Evolutionary conservation across 2,113 vertebrate genomes (phyloP).

Genomic region (Pungitius pungitius): DNA sequence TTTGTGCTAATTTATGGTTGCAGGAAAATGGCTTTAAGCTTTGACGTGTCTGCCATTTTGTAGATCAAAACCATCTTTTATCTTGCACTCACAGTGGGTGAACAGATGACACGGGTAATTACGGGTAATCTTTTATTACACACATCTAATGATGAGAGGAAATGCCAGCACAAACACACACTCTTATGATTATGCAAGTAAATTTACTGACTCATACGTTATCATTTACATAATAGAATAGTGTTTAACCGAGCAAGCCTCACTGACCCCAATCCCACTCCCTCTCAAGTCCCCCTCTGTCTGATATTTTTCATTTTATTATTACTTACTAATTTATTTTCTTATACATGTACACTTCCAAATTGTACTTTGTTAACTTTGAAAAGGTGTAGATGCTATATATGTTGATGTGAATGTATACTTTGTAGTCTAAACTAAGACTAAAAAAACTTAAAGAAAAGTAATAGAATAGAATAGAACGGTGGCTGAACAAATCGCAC

Average conservation of each 20-base stretch:
- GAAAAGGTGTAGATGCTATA: no score
- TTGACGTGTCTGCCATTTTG: slow-evolving; percentile 46
- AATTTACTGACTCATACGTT: slow-evolving; percentile 10
- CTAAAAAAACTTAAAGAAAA: neutral
- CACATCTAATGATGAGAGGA: slow-evolving; percentile 57
- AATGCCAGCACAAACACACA: slow-evolving; percentile 42
- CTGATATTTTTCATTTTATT: no score
- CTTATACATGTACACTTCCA: no score
- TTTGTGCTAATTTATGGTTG: slow-evolving; percentile 18
- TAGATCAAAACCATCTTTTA: slow-evolving; percentile 65
- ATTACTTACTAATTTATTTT: no score
- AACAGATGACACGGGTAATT: slow-evolving; percentile 55
- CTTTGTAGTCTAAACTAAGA: no score
- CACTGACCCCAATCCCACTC: no score
- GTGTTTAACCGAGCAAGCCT: no score
- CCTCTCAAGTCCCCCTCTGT: no score
- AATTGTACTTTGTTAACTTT: no score
- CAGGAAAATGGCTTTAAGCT: slow-evolving; percentile 42
- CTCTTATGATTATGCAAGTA: slow-evolving; percentile 4
- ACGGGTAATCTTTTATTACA: slow-evolving; percentile 59
- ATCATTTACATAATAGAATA: neutral
- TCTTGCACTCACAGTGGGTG: slow-evolving; percentile 36
- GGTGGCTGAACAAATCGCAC: slow-evolving; percentile 18
- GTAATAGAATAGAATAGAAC: no score
- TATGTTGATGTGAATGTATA: no score